Base-by-base conservation (phyloP, 1,140 invertebrate genomes). In the Bombus huntii region DNA sequence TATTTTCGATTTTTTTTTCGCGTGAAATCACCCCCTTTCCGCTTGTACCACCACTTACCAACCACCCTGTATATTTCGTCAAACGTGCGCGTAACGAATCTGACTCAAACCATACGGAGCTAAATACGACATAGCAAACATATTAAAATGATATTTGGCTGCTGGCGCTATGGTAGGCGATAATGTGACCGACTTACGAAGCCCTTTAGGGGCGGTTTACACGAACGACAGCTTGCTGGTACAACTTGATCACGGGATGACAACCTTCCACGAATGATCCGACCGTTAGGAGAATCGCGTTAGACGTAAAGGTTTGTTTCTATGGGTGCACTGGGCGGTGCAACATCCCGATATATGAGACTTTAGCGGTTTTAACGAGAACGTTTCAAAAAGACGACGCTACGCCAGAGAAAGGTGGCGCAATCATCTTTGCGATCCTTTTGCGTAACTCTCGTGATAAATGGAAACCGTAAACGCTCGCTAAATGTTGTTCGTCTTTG, bases 161-260 rank as follows among this genome's bases (percentile, higher is more conserved):
- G 5, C 39, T 73, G 83, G 66, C 70, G 77, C 68, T 68, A 28
- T 73, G 31, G 53, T 53, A 53, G 31, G 22, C 22, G 44, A 34
- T 71, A 59, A 70, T 79, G 25, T 79, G 25, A 53, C 12, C 53
- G 68, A 65, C 68, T 85, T 85, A 85, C 68, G 84, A 85, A 81
- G 71, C 79, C 84, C 25, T 31, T 2, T 18, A 12, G 12, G n/a
- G 13, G 0, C 34, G 42, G 34, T 85, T 81, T 85, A 85, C 71
- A 85, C 59, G 44, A 81, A n/a, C 62, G 72, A 0, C 70, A 53
- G 34, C 18, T 74, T 44, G 83, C 28, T 28, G 18, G 34, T 85
- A 66, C 84, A 81, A 85, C 22, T 75, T 81, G 59, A 81, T 85
- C 79, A 44, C 57, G 57, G 70, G 37, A 78, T 47, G 39, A 81